phyloP scores from a whole-genome alignment of 2,888 invertebrate species.

The Cantharis nigra region DNA sequence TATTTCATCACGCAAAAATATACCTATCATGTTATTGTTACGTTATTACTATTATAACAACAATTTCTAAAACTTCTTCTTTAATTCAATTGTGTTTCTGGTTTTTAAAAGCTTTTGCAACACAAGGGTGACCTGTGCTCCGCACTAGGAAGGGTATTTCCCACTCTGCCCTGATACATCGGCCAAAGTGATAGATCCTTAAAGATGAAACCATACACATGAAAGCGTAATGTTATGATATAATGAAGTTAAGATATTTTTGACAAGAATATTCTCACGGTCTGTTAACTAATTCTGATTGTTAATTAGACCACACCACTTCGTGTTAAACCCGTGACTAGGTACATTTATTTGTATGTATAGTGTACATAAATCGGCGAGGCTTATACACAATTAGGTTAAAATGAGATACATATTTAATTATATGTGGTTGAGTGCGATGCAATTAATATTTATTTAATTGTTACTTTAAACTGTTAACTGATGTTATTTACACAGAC shows the following conservation, averaged over 20 bases:
- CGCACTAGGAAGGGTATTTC: no score
- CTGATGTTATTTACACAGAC: neutral
- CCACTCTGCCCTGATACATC: neutral
- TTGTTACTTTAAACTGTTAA: conserved; percentile 1
- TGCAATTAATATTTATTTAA: conserved; percentile 26
- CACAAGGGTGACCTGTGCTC: no score
- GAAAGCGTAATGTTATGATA: neutral
- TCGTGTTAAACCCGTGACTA: conserved; percentile 25
- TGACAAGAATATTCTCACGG: conserved; percentile 28
- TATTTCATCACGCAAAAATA: conserved; percentile 8
- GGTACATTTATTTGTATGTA: neutral
- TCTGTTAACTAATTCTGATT: conserved; percentile 28
- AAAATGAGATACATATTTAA: conserved; percentile 31
- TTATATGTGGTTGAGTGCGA: conserved; percentile 16
- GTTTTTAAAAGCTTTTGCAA: neutral
- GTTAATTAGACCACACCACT: conserved; percentile 32
- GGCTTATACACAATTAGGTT: conserved; percentile 29
- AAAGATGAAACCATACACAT: neutral
- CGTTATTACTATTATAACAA: neutral
- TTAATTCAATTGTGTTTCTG: neutral
- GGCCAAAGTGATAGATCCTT: neutral
- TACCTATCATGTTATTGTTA: conserved; percentile 11
- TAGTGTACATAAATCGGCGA: conserved; percentile 9
- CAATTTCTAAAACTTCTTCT: neutral
- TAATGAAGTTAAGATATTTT: conserved; percentile 11